Conservation (phyloP, 2,888 invertebrate genomes). For the Parasteatoda lunata region DNA sequence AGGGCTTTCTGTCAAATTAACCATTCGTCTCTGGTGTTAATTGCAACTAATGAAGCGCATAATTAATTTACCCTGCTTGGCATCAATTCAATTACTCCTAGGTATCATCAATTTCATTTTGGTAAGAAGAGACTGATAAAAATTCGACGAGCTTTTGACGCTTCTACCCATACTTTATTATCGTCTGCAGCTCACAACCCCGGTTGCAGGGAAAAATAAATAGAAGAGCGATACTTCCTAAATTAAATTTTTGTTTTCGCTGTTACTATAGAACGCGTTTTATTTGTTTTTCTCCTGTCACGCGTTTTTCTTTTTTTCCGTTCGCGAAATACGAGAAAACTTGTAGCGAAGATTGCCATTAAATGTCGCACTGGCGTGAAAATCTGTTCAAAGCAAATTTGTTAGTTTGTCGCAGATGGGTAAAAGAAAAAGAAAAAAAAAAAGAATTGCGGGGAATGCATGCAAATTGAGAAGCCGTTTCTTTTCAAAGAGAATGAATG, state of each 20-base stretch:
- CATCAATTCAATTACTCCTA: slow-evolving; percentile 58
- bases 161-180: slow-evolving; percentile 1
- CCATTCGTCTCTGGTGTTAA: slow-evolving; percentile 60
- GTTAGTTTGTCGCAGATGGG: slow-evolving; percentile 9
- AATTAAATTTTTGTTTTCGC: slow-evolving; percentile 39
- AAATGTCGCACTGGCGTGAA: slow-evolving; percentile 27
- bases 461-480: slow-evolving; percentile 23
- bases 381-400: slow-evolving; percentile 43
- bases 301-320: slow-evolving; percentile 1
- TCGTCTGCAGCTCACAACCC: neutral
- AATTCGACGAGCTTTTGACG: slow-evolving; percentile 8
- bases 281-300: neutral
- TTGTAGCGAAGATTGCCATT: slow-evolving; percentile 11
- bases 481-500: too few species aligned
- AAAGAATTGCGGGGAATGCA: slow-evolving; percentile 11
- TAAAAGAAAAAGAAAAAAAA: neutral
- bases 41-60: slow-evolving; percentile 63
- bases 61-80: slow-evolving; percentile 57
- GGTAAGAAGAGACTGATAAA: slow-evolving; percentile 7
- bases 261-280: neutral
- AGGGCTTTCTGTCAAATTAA: slow-evolving; percentile 40
- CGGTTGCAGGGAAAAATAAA: slow-evolving; percentile 19
- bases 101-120: slow-evolving; percentile 45
- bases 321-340: neutral
- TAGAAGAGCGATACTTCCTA: slow-evolving; percentile 31